phyloP scores from a whole-genome alignment of 2,888 invertebrate species.

The Fabriciana adippe region DNA sequence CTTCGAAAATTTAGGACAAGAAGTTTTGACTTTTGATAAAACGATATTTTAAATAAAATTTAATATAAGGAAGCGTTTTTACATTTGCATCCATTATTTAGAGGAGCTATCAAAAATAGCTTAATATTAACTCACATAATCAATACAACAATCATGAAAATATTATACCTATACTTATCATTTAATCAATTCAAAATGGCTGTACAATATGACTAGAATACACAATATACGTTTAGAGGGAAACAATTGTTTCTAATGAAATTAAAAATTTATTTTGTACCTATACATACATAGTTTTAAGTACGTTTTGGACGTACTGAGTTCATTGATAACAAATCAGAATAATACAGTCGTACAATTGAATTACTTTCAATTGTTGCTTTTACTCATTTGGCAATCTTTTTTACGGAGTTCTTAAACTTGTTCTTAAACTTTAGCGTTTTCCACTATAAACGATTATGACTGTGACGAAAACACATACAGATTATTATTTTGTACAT shows the following conservation, averaged over 20 bases:
- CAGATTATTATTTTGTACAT: too few species aligned
- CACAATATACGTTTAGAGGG: slow-evolving; percentile 61
- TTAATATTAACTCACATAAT: slow-evolving; percentile 34
- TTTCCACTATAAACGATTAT: too few species aligned
- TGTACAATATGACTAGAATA: slow-evolving; percentile 79
- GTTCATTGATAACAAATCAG: slow-evolving; percentile 1
- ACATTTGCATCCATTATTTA: not conserved
- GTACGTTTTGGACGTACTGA: slow-evolving; percentile 34
- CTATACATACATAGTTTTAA: slow-evolving; percentile 55
- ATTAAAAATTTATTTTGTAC: slow-evolving; percentile 70
- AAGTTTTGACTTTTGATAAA: too few species aligned
- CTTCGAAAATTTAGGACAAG: not conserved
- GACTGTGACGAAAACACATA: too few species aligned
- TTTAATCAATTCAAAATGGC: slow-evolving; percentile 63
- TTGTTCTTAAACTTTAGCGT: too few species aligned
- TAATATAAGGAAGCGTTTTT: not conserved
- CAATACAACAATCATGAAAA: slow-evolving; percentile 70
- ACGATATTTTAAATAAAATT: not conserved
- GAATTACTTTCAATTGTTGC: not conserved
- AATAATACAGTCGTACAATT: not conserved
- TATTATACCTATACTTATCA: slow-evolving; percentile 50
- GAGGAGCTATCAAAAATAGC: slow-evolving; percentile 36
- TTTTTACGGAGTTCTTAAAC: too few species aligned
- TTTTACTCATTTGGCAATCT: too few species aligned
- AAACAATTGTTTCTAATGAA: slow-evolving; percentile 56